phyloP scores from a whole-genome alignment of 1,140 invertebrate species.

The Sitodiplosis mosellana region DNA sequence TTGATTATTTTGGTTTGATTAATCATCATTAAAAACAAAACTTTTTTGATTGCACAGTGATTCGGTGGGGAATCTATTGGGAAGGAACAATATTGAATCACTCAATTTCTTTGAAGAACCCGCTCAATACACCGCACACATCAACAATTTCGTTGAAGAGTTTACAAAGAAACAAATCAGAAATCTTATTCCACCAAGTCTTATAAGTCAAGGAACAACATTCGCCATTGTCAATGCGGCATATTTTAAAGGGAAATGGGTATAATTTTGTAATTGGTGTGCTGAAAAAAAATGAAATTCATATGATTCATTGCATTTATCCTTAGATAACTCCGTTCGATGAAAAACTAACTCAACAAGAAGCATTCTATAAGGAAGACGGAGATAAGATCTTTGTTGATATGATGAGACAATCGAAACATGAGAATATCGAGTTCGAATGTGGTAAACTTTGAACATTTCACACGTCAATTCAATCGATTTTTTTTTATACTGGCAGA shows the following conservation, averaged over 20 bases:
- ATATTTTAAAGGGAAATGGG: slow-evolving; percentile 79
- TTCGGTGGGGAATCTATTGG: slow-evolving; percentile 47
- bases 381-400: slow-evolving; percentile 37
- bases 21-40: too few relatives aligned
- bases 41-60: too few relatives aligned
- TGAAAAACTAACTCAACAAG: slow-evolving; percentile 37
- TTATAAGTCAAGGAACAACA: slow-evolving; percentile 36
- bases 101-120: slow-evolving; percentile 44
- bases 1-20: too few relatives aligned
- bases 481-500: too few relatives aligned
- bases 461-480: too few relatives aligned
- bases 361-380: slow-evolving; percentile 53
- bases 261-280: slow-evolving; percentile 16
- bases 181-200: slow-evolving; percentile 37
- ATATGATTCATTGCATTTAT: too few relatives aligned
- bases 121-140: slow-evolving; percentile 32
- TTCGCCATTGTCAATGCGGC: slow-evolving; percentile 73
- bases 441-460: slow-evolving; percentile 33
- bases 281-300: too few relatives aligned
- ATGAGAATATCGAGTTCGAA: slow-evolving; percentile 30
- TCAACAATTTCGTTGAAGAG: slow-evolving; percentile 68
- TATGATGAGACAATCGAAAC: slow-evolving; percentile 23
- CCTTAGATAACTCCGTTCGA: slow-evolving; percentile 44
- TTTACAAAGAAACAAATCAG: slow-evolving; percentile 61
- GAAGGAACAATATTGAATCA: slow-evolving; percentile 39